Conservation (phyloP, 1,140 invertebrate species). For the Drosophila repleta region DNA sequence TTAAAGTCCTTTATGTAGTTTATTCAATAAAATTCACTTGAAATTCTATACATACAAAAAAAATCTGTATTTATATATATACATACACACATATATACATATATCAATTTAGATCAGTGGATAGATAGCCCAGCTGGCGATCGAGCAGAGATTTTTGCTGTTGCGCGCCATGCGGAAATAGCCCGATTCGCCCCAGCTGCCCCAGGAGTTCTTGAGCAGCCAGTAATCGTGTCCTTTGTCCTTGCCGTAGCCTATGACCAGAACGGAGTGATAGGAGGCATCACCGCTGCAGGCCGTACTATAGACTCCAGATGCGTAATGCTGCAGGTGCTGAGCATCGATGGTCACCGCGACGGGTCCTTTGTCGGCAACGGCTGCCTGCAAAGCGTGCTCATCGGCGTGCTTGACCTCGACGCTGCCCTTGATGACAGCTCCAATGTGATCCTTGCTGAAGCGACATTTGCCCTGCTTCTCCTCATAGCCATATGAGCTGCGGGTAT, state of each 20-base stretch:
- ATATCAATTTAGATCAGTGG: constrained; percentile 16
- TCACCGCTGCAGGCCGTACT: constrained; percentile 86
- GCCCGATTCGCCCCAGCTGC: constrained; percentile 86
- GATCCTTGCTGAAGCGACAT: constrained; percentile 74
- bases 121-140: constrained; percentile 40
- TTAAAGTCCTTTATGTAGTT: no score
- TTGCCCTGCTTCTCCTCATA: constrained; percentile 87
- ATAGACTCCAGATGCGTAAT: constrained; percentile 88
- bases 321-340: constrained; percentile 87
- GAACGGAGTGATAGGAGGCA: constrained; percentile 85
- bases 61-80: no score
- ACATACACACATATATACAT: no score
- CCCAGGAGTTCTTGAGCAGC: constrained; percentile 88
- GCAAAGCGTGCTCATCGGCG: constrained; percentile 88
- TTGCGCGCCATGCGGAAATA: constrained; percentile 87
- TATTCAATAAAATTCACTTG: no score
- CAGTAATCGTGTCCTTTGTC: constrained; percentile 85
- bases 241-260: constrained; percentile 90
- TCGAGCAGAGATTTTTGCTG: constrained; percentile 86
- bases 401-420: constrained; percentile 86
- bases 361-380: constrained; percentile 88
- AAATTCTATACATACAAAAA: no score
- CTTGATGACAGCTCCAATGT: constrained; percentile 5
- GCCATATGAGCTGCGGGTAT: constrained; percentile 89
- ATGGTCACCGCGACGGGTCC: constrained; percentile 91